These are phyloP conservation scores for Oncorhynchus tshawytscha DNA, from an alignment of 2,113 vertebrate species.

Conservation along the genomic window DNA sequence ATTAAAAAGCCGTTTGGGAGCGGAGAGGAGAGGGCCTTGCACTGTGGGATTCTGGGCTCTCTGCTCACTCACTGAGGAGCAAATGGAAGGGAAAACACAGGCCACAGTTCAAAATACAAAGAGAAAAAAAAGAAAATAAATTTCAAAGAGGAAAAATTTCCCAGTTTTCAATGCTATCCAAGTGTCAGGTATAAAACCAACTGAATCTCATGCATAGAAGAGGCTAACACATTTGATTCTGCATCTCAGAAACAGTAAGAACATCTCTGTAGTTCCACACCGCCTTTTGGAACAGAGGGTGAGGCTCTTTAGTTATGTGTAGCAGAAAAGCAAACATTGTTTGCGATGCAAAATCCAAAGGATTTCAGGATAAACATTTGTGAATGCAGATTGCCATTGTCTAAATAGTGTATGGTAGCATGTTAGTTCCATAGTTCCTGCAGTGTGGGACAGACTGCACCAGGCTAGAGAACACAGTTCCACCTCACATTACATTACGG, in stretches of 20 bases:
- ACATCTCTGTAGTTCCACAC: no score
- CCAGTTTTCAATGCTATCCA: slow-evolving; percentile 4
- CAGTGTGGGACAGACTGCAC: slow-evolving; percentile 52
- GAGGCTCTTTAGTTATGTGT: no score
- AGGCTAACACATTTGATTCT: neutral
- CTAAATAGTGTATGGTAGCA: slow-evolving; percentile 22
- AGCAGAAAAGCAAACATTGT: no score
- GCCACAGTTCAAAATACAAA: slow-evolving; percentile 58
- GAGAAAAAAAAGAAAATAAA: slow-evolving; percentile 20
- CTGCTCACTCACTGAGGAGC: slow-evolving; percentile 69
- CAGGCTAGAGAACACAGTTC: slow-evolving; percentile 52
- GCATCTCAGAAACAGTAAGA: neutral
- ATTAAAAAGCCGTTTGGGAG: slow-evolving; percentile 74
- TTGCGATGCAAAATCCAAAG: no score
- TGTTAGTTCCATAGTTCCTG: slow-evolving; percentile 54
- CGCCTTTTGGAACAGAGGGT: no score
- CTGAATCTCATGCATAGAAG: neutral
- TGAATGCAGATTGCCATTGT: neutral
- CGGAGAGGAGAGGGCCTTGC: slow-evolving; percentile 37
- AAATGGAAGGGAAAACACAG: slow-evolving; percentile 58
- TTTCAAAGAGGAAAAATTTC: neutral
- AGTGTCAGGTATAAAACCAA: slow-evolving; percentile 11
- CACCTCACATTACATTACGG: slow-evolving; percentile 46
- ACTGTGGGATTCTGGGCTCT: slow-evolving; percentile 69
- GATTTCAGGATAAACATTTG: no score